Evolutionary conservation across 2,113 vertebrate genomes (phyloP).

Genomic region (Microcebus jonahi): DNA sequence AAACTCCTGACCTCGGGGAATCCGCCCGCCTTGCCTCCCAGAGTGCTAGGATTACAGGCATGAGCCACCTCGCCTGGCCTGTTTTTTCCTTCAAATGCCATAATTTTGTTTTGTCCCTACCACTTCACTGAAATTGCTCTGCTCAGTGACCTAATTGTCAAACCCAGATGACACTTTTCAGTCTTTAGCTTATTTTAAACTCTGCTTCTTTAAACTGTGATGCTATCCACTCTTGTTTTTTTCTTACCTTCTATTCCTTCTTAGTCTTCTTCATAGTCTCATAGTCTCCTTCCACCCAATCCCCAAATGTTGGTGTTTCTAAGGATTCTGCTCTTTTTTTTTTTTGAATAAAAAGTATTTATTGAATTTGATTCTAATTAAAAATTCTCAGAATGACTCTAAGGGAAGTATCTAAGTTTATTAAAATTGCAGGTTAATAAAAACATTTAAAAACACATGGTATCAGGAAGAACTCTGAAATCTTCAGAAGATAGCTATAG

Average conservation of each 20-base stretch:
- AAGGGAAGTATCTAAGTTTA: too few species aligned
- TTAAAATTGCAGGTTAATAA: too few species aligned
- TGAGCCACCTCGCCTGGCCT: not conserved
- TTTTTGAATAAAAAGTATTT: too few species aligned
- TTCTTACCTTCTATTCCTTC: not conserved
- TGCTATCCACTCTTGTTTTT: not conserved
- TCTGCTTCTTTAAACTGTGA: constrained; percentile 16
- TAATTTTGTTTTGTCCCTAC: constrained; percentile 39
- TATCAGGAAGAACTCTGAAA: too few species aligned
- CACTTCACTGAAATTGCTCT: constrained; percentile 19
- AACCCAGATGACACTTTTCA: constrained; percentile 24
- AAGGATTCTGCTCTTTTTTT: not conserved
- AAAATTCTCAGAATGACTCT: too few species aligned
- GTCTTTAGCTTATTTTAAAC: not conserved
- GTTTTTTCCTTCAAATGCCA: not conserved
- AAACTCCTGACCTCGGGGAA: too few species aligned
- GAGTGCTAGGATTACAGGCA: too few species aligned
- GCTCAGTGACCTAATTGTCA: constrained; percentile 21
- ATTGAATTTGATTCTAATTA: too few species aligned
- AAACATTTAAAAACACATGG: too few species aligned
- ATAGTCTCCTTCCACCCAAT: not conserved
- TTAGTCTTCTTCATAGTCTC: not conserved
- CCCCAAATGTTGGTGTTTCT: not conserved
- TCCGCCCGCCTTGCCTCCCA: too few species aligned
- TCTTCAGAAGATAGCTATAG: too few species aligned